Conservation (phyloP, 2,888 invertebrate genomes). For the Ypsolopha sequella region DNA sequence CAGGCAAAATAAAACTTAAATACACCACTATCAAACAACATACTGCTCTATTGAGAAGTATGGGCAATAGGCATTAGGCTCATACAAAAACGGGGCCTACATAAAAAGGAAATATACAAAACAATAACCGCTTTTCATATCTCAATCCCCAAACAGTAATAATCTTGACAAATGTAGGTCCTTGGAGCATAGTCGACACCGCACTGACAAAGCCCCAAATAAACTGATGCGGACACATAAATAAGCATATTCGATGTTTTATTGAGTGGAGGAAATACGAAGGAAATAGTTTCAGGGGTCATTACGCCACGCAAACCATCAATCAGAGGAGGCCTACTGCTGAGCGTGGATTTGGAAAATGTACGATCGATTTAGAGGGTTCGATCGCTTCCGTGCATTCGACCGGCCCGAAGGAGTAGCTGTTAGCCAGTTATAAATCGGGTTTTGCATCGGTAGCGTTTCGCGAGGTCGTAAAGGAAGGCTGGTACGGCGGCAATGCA, state of each 20-base stretch:
- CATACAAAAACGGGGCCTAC: too few relatives aligned
- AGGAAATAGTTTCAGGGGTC: constrained; percentile 67
- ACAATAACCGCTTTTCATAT: constrained; percentile 65
- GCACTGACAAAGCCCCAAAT: constrained; percentile 63
- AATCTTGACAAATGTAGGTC: constrained; percentile 69
- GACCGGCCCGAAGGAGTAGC: too few relatives aligned
- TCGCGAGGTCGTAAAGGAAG: constrained; percentile 35
- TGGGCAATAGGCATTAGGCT: too few relatives aligned
- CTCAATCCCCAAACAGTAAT: constrained; percentile 59
- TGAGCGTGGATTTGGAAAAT: constrained; percentile 28
- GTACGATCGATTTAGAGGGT: constrained; percentile 23
- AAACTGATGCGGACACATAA: constrained; percentile 60
- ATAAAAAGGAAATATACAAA: constrained; percentile 53
- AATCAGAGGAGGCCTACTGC: constrained; percentile 37
- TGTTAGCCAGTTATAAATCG: not conserved
- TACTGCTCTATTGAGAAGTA: too few relatives aligned
- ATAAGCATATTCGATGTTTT: constrained; percentile 67
- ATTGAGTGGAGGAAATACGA: constrained; percentile 67
- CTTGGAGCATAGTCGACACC: constrained; percentile 54
- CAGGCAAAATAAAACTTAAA: too few relatives aligned
- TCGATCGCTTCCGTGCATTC: not conserved
- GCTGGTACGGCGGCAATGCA: constrained; percentile 31
- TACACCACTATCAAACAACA: too few relatives aligned
- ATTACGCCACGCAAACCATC: constrained; percentile 63
- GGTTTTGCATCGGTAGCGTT: constrained; percentile 15